phyloP scores from a whole-genome alignment of 1,140 invertebrate genomes.

The Trachymyrmex cornetzi region DNA sequence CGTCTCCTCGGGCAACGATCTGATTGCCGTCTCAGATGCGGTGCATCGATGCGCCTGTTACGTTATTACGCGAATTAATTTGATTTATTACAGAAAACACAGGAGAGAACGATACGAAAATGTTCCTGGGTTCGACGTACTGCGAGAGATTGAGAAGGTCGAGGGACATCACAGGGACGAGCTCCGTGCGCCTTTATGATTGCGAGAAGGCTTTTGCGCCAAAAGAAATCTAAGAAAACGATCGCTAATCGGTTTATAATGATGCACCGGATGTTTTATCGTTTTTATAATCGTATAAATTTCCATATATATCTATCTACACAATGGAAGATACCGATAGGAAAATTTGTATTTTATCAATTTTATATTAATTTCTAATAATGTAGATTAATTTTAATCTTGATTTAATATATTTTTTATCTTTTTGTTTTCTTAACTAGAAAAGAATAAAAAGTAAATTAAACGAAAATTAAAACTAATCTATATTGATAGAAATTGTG shows the following conservation, averaged over 20 bases:
- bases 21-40: conserved; percentile 80
- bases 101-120: conserved; percentile 53
- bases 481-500: not conserved
- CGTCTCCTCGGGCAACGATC: conserved; percentile 78
- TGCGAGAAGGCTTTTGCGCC: conserved; percentile 13
- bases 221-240: conserved; percentile 2
- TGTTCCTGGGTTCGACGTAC: conserved; percentile 41
- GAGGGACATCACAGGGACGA: conserved; percentile 28
- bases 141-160: conserved; percentile 23
- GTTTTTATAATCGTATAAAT: not conserved
- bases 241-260: conserved; percentile 58
- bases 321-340: not conserved
- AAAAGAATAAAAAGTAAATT: no score
- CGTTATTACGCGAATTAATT: conserved; percentile 69
- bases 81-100: conserved; percentile 58
- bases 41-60: conserved; percentile 78
- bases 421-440: no score
- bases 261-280: conserved; percentile 15
- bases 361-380: not conserved
- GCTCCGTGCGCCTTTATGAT: not conserved
- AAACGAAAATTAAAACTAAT: no score
- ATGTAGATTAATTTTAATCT: no score
- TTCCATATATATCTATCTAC: not conserved
- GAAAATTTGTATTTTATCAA: not conserved
- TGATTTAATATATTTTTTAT: no score